Evolutionary conservation across 2,888 invertebrate species (phyloP).

Genomic region (Heliconius hortense): DNA sequence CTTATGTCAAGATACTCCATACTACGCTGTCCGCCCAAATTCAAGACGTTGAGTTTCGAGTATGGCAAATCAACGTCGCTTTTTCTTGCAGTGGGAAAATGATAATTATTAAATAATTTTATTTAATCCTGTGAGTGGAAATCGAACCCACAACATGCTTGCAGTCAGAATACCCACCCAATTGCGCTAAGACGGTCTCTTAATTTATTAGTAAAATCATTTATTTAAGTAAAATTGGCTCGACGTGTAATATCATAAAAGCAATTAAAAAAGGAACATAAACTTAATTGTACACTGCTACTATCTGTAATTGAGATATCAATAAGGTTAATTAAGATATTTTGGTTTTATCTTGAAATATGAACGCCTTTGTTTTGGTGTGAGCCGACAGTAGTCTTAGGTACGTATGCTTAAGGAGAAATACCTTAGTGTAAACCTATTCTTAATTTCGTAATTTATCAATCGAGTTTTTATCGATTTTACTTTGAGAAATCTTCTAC

Average conservation of each 20-base stretch:
- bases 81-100: not conserved
- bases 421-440: constrained; percentile 1
- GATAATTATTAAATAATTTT: no score
- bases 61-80: no score
- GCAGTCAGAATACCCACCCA: not conserved
- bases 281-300: constrained; percentile 35
- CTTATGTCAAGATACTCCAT: not conserved
- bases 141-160: not conserved
- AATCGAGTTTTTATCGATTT: not conserved
- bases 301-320: constrained; percentile 50
- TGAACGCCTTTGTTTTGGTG: constrained; percentile 40
- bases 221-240: constrained; percentile 16
- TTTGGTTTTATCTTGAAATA: constrained; percentile 47
- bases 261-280: constrained; percentile 39
- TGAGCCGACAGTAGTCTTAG: constrained; percentile 41
- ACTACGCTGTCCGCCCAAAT: not conserved
- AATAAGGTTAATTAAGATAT: constrained; percentile 55
- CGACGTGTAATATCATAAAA: constrained; percentile 25
- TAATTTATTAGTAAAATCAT: constrained; percentile 10
- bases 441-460: not conserved
- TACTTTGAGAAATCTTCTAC: not conserved
- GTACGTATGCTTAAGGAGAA: constrained; percentile 49
- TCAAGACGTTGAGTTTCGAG: not conserved
- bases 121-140: not conserved
- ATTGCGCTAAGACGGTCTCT: not conserved